A percentile compares a stretch with the other conserved stretches of the same genome.
These are phyloP conservation scores for Acleris laterana DNA, from an alignment of 2,888 invertebrate genomes.

Conservation along the genomic window DNA sequence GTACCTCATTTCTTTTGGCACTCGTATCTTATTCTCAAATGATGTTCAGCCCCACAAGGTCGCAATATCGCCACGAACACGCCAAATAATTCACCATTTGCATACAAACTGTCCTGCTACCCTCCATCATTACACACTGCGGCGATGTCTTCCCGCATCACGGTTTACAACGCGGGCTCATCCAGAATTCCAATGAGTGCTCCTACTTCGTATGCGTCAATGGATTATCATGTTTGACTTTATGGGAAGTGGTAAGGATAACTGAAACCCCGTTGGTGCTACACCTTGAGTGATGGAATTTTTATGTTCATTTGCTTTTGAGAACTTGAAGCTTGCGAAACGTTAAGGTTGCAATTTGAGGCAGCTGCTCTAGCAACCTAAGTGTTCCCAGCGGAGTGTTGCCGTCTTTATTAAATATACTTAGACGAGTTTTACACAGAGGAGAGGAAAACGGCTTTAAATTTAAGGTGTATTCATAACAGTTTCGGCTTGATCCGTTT, in stretches of 20 bases:
- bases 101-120: slow-evolving; percentile 59
- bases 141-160: slow-evolving; percentile 11
- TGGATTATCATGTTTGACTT: slow-evolving; percentile 22
- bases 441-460: slow-evolving; percentile 23
- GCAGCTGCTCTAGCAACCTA: slow-evolving; percentile 28
- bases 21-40: slow-evolving; percentile 24
- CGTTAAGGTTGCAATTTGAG: slow-evolving; percentile 32
- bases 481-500: slow-evolving; percentile 2
- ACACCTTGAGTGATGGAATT: slow-evolving; percentile 42
- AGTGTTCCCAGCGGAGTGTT: slow-evolving; percentile 20
- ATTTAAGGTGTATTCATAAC: slow-evolving; percentile 14
- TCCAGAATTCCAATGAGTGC: slow-evolving; percentile 29
- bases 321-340: slow-evolving; percentile 25
- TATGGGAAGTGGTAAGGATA: slow-evolving; percentile 11
- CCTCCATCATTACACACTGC: slow-evolving; percentile 32
- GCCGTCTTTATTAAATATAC: slow-evolving; percentile 32
- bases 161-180: slow-evolving; percentile 33
- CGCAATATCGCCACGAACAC: slow-evolving; percentile 46
- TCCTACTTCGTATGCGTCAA: slow-evolving; percentile 14
- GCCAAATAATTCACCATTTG: slow-evolving; percentile 60
- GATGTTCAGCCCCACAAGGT: slow-evolving; percentile 38
- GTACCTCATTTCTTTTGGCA: slow-evolving; percentile 33
- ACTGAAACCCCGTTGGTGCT: slow-evolving; percentile 21
- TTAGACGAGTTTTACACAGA: slow-evolving; percentile 20
- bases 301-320: slow-evolving; percentile 41